A percentile compares a stretch with the other conserved stretches of the same genome.
phyloP scores from a whole-genome alignment of 1,140 invertebrate species.

The Trissolcus basalis region DNA sequence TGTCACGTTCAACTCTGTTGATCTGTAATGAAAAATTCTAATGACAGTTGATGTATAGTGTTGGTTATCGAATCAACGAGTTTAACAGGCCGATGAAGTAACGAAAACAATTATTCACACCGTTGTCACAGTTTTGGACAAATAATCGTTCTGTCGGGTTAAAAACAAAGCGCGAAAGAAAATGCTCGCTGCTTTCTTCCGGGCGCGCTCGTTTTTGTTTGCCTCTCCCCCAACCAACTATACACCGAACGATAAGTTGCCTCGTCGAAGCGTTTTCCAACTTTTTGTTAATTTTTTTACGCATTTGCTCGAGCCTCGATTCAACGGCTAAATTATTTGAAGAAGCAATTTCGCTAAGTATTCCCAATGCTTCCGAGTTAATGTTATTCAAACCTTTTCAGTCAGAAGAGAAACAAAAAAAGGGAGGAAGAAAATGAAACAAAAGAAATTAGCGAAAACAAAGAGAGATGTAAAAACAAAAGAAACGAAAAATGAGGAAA shows the following conservation, averaged over 20 bases:
- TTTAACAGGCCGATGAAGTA: constrained; percentile 33
- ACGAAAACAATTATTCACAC: constrained; percentile 24
- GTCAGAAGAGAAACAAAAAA: constrained; percentile 15
- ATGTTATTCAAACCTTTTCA: constrained; percentile 40
- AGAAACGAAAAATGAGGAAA: constrained; percentile 24
- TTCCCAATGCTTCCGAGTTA: constrained; percentile 46
- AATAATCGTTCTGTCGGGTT: constrained; percentile 24
- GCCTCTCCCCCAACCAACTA: constrained; percentile 30
- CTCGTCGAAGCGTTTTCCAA: constrained; percentile 22
- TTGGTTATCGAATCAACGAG: constrained; percentile 12
- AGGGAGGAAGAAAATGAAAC: not conserved
- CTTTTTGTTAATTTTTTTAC: constrained; percentile 27
- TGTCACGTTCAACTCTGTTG: constrained; percentile 39
- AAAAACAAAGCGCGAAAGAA: constrained; percentile 15
- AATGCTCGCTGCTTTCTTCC: constrained; percentile 14
- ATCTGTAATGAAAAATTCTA: constrained; percentile 19
- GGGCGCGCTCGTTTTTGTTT: not conserved
- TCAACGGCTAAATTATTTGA: constrained; percentile 46
- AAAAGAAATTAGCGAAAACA: not conserved
- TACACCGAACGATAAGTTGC: constrained; percentile 18
- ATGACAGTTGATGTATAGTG: constrained; percentile 17
- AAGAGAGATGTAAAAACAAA: constrained; percentile 14
- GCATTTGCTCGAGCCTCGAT: constrained; percentile 33
- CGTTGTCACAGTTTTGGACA: not conserved
- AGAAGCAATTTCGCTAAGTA: constrained; percentile 51